Conservation (phyloP, 2,888 invertebrate species). For the Candidula unifasciata region DNA sequence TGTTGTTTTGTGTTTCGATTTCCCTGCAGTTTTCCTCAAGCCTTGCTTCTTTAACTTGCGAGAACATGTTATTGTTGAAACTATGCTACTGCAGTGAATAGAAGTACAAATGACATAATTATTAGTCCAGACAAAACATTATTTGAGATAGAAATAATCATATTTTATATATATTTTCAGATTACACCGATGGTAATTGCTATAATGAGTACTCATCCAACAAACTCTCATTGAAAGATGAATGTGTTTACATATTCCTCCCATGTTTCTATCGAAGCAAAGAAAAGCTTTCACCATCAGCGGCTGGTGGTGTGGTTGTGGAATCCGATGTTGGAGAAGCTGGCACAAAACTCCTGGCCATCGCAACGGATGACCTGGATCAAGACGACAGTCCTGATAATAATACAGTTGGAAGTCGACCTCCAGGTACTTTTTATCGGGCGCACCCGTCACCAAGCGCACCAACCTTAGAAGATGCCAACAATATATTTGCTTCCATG, state of each 20-base stretch:
- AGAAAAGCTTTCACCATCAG: slow-evolving; percentile 19
- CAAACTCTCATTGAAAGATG: slow-evolving; percentile 39
- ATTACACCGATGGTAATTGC: background rate
- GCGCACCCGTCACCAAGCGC: slow-evolving; percentile 47
- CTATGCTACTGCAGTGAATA: background rate
- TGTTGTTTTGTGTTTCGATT: too few species aligned
- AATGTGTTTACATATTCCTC: slow-evolving; percentile 44
- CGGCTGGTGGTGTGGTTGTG: slow-evolving; percentile 13
- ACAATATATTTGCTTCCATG: slow-evolving; percentile 23
- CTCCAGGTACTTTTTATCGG: slow-evolving; percentile 42
- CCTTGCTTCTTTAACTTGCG: too few species aligned
- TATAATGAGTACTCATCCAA: slow-evolving; percentile 3
- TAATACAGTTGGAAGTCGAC: background rate
- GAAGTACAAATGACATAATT: background rate
- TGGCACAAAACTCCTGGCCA: slow-evolving; percentile 49
- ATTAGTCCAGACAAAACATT: background rate
- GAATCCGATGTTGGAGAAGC: slow-evolving; percentile 42
- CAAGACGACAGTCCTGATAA: slow-evolving; percentile 29
- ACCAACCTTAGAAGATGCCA: slow-evolving; percentile 28
- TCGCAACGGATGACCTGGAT: slow-evolving; percentile 46
- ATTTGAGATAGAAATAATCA: background rate
- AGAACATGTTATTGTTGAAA: too few species aligned
- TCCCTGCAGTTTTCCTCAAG: too few species aligned
- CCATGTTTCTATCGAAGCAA: slow-evolving; percentile 41
- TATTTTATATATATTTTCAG: background rate